Evolutionary conservation across 2,113 vertebrate genomes (phyloP), one percentile per base, ranked within the genome.

Genomic region (Chunga burmeisteri): DNA sequence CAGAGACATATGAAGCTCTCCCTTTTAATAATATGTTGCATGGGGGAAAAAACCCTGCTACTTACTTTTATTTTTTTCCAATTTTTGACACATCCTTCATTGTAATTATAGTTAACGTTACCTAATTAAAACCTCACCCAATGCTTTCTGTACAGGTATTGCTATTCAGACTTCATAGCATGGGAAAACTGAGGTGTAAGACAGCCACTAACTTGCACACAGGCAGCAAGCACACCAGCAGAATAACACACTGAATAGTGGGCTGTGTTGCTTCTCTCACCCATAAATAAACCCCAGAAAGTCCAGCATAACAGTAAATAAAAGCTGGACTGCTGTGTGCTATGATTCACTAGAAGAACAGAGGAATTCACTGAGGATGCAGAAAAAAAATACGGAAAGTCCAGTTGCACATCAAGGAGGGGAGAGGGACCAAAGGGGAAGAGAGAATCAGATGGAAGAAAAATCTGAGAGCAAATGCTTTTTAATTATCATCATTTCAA

Each of bases 401-500:
- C 36, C 68, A 61, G 67, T 62, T 79, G 59, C 23, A 53, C 26
- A 63, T 83, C 91, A 73, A 83, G 77, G 67, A 95, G 44, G 40
- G 52, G 53, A 63, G 36, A 92, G 50, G 74, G 40, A 90, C 84
- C 61, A 82, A 86, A 93, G 58, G 40, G 25, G 13, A 81, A 78
- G 50, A 14, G 44, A 85, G 96, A 93, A 94, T 88, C 90, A 96
- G 88, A 70, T 59, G 88, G 72, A 74, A 95, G 81, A 95, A 97
- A 96, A 97, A 94, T 61, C 90, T 93, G 84, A 88, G 93, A 87
- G 94, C 80, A 97, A 97, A 92, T 83, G 91, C 80, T 94, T 96
- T 95, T 96, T 97, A 96, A 97, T 97, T 96, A 94, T 97, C 90
- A 75, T 93, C 26, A 74, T 95, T 97, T 94, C 82, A 93, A 95